Conservation (phyloP, 2,113 vertebrate genomes). For the Siniperca knerii region DNA sequence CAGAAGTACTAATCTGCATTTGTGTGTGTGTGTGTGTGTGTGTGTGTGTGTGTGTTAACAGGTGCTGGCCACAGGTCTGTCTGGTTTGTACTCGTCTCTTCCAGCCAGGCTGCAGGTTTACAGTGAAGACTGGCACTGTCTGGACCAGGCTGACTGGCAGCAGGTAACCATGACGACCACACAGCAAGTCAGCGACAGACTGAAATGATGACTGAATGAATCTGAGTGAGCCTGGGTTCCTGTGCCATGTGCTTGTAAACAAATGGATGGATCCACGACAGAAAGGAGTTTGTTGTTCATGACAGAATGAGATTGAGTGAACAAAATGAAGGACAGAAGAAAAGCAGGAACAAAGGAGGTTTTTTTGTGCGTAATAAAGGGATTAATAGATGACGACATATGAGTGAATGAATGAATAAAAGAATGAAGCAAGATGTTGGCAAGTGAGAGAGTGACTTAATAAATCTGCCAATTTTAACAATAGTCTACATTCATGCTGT, state of each 20-base stretch:
- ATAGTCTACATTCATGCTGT: too few species aligned
- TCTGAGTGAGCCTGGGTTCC: too few species aligned
- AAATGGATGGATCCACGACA: background rate
- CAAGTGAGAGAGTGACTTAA: too few species aligned
- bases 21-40: background rate
- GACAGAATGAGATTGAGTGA: background rate
- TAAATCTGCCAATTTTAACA: too few species aligned
- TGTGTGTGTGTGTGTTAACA: constrained; percentile 66
- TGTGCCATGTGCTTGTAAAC: too few species aligned
- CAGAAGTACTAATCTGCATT: background rate
- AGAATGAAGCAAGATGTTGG: too few species aligned
- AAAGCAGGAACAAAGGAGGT: background rate
- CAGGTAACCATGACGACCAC: constrained; percentile 67
- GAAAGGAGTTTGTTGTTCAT: too few species aligned
- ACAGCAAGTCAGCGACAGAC: background rate
- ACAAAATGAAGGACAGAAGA: background rate
- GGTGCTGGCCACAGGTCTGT: constrained; percentile 97
- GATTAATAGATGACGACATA: background rate
- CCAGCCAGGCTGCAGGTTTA: constrained; percentile 92
- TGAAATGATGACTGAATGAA: background rate
- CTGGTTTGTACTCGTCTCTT: constrained; percentile 95
- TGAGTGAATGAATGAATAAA: background rate
- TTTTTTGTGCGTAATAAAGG: background rate
- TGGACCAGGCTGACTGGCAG: constrained; percentile 91
- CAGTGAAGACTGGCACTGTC: constrained; percentile 92